Conservation (phyloP, 2,797 vertebrate genomes). For the Okamejei kenojei region DNA sequence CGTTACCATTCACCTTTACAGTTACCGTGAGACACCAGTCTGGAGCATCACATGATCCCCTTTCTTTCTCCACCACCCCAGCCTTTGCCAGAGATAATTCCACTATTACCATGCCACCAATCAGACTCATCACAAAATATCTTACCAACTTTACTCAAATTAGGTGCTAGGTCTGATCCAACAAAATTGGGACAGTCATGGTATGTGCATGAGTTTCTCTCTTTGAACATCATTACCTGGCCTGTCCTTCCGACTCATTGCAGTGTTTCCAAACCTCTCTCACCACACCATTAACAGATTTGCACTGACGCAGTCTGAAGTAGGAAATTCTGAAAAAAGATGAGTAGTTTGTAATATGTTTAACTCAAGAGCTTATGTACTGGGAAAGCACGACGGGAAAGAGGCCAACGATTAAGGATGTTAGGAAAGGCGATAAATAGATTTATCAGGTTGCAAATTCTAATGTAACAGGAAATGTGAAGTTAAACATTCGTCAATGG, state of each 20-base stretch:
- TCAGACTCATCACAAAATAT: not conserved
- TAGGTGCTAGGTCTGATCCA: not conserved
- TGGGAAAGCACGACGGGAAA: no score
- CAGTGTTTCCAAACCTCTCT: not conserved
- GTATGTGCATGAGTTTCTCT: not conserved
- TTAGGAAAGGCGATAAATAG: no score
- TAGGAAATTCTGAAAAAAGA: no score
- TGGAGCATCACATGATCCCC: no score
- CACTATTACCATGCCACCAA: not conserved
- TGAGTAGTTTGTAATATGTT: no score
- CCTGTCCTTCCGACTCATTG: not conserved
- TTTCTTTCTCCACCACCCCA: not conserved
- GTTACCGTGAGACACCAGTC: not conserved
- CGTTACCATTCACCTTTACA: no score
- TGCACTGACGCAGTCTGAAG: no score
- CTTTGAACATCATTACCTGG: not conserved
- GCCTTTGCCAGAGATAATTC: not conserved
- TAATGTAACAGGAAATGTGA: no score
- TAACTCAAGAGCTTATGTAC: no score
- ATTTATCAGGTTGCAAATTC: no score
- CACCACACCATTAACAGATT: not conserved
- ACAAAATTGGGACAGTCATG: not conserved
- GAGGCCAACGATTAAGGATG: no score
- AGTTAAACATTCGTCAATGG: no score
- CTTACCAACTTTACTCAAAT: not conserved